Evolutionary conservation across 2,113 vertebrate species (phyloP), one percentile per base, ranked within the genome.

Genomic region (Myodes glareolus): DNA sequence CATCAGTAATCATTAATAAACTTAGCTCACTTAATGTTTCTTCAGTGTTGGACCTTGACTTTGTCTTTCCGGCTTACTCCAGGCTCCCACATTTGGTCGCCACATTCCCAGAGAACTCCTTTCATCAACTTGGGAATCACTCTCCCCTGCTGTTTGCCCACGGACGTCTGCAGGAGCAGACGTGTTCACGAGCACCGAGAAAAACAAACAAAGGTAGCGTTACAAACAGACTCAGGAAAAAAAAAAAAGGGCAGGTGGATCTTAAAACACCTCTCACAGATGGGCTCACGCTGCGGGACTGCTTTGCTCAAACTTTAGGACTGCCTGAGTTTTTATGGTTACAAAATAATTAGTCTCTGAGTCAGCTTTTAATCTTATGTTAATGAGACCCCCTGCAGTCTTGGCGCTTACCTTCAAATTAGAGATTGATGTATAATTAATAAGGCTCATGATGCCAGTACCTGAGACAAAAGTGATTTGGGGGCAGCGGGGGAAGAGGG

Each of bases 341-440:
- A 92, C 96, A 97, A 72, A 98, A 98, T 98, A 98, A 98, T 98
- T 98, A 98, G 92, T 93, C 63, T 98, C 96, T 88, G 97, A 98
- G 87, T 96, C 97, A 98, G 96, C 95, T 97, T 97, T 98, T 98
- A 98, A 98, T 98, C 96, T 98, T 93, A 39, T 96, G 90, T 96
- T 98, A 99, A 98, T 39, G 67, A 98, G 98, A 97, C 96, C 95
- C 97, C 98, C 97, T 97, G 82, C 96, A 96, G 97, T 98, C 97
- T 96, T 98, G 92, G 92, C 93, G 82, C 96, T 96, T 98, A 98
- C 96, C 96, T 97, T 97, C 97, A 94, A 98, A 97, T 98, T 98
- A 98, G 90, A 96, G 98, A 96, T 97, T 98, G 98, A 98, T 98
- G 97, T 98, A 98, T 98, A 98, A 98, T 98, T 98, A 98, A 98